Base-by-base conservation (phyloP, 1,140 invertebrate species). In the Drosophila athabasca region DNA sequence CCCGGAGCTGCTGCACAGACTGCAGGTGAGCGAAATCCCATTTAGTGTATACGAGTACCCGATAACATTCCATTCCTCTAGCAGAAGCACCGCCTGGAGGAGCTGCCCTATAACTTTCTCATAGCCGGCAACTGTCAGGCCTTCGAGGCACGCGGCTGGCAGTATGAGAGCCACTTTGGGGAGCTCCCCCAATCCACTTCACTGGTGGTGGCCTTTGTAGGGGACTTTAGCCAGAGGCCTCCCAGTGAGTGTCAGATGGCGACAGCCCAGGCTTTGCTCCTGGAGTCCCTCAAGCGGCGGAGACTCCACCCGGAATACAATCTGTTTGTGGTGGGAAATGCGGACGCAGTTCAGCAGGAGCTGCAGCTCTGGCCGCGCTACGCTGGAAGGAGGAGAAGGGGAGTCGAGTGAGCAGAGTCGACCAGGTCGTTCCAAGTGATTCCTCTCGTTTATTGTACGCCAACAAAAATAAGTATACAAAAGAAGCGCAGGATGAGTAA, bases 21-120 rank as follows among this genome's bases (percentile, higher is more conserved):
- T 91, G 69, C 83, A 91, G 76, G 89, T 88, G 51, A 85, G 59
- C 73, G 11, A 8, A 39, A 39, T 39, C 4, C 11, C 35, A 39
- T 39, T 39, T 39, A 3, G 13, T 11, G 1, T 13, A 13, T 29
- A 29, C 1, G 29, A 1, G 2, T 29, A 8, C 4, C 35, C 5
- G 0, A 13, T 5, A 15, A 52, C 31, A 53, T 46, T 26, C 9
- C 5, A 26, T 5, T 26, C 4, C 13, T 44, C 9, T 5, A 39
- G 6, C 55, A 85, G 81, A 8, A 6, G 7, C 19, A 43, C 0
- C 51, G 43, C 17, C n/a, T 48, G n/a, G 73, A 57, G 26, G 88
- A 91, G 57, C 58, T 91, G 9, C 90, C 89, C 1, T 91, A 83
- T 26, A 91, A 91, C 35, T 91, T 91, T 24, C 52, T 91, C 2